Percentiles rank a stretch among this genome's conserved stretches.
Evolutionary conservation across 2,888 invertebrate genomes (phyloP).

Genomic region (Sinelater perroti): DNA sequence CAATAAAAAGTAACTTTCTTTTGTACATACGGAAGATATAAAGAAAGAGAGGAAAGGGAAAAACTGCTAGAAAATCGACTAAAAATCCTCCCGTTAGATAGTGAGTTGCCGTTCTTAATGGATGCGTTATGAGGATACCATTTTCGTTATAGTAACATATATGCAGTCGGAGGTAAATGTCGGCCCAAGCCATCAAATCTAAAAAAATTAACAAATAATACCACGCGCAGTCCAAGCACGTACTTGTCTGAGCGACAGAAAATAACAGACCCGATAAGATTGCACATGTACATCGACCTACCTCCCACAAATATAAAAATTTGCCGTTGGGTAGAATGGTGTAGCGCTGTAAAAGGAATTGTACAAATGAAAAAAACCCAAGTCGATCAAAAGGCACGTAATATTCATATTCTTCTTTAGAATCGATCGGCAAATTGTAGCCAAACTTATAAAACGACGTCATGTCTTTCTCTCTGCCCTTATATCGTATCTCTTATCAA

Average conservation of each 20-base stretch:
- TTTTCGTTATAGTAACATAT: conserved; percentile 41
- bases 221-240: conserved; percentile 14
- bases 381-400: conserved; percentile 40
- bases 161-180: conserved; percentile 42
- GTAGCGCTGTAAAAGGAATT: conserved; percentile 31
- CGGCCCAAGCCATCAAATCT: conserved; percentile 34
- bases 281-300: conserved; percentile 32
- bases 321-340: conserved; percentile 39
- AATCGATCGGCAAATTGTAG: conserved; percentile 27
- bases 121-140: conserved; percentile 41
- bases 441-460: conserved; percentile 13
- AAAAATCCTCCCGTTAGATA: conserved; percentile 38
- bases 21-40: neutral
- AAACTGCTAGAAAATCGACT: conserved; percentile 33
- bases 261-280: conserved; percentile 24
- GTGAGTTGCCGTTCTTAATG: conserved; percentile 37
- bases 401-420: conserved; percentile 42
- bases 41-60: conserved; percentile 30
- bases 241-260: conserved; percentile 5
- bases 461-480: no score
- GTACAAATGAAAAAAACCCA: conserved; percentile 28
- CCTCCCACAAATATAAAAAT: conserved; percentile 41
- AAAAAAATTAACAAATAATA: conserved; percentile 19
- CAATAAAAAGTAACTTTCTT: neutral
- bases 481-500: no score